These are phyloP conservation scores for Micronycteris hirsuta DNA, from an alignment of 2,113 vertebrate species.

Conservation along the genomic window DNA sequence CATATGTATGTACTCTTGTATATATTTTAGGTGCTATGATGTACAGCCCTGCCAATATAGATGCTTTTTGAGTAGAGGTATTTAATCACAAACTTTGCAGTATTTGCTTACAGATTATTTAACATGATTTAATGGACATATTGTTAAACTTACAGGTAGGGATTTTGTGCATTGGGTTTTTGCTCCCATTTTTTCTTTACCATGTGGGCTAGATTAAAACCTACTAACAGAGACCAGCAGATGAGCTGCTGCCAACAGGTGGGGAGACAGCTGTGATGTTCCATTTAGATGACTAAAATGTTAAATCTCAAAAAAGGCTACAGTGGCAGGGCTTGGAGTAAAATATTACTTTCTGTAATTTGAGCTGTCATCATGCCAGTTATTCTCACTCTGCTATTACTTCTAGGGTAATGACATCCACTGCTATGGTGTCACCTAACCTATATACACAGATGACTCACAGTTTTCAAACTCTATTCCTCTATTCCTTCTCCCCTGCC, in stretches of 20 bases:
- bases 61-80: background rate
- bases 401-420: background rate
- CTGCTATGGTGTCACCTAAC: background rate
- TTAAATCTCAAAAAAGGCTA: conserved; percentile 23
- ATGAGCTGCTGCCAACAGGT: background rate
- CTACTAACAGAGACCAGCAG: background rate
- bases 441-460: background rate
- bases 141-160: background rate
- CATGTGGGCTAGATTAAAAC: background rate
- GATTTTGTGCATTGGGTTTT: background rate
- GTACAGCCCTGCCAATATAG: background rate
- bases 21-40: background rate
- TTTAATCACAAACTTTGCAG: background rate
- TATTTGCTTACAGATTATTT: background rate
- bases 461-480: background rate
- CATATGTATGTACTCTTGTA: background rate
- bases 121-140: background rate
- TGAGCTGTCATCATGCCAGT: background rate
- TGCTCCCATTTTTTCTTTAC: background rate
- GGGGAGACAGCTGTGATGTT: conserved; percentile 31
- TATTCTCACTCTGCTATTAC: background rate
- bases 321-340: background rate
- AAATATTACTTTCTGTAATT: background rate
- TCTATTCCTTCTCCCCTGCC: background rate
- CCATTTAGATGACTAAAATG: background rate